Evolutionary conservation across 1,140 invertebrate species (phyloP).

Genomic region (Cheumatopsyche charites): DNA sequence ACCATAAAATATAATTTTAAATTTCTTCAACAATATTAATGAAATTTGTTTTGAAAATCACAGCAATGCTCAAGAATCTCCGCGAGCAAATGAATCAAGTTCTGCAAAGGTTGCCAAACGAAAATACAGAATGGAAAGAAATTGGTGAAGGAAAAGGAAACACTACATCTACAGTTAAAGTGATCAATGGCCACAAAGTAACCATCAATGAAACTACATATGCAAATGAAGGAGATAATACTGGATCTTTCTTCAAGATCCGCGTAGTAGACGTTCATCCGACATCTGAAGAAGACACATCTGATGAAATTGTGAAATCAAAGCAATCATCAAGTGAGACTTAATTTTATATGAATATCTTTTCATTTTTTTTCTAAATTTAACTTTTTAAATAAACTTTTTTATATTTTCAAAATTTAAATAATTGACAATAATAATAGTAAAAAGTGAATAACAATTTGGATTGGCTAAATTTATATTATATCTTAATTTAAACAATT

Average conservation of each 20-base stretch:
- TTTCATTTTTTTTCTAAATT: no score
- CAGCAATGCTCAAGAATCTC: constrained; percentile 57
- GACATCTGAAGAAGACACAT: constrained; percentile 51
- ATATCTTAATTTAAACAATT: background rate
- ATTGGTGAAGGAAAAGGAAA: constrained; percentile 59
- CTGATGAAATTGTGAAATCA: constrained; percentile 41
- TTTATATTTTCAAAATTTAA: no score
- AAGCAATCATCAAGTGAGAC: constrained; percentile 4
- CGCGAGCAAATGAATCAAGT: constrained; percentile 54
- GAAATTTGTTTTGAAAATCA: constrained; percentile 46
- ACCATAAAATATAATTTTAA: constrained; percentile 27
- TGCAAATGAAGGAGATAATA: constrained; percentile 54
- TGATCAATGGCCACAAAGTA: constrained; percentile 64
- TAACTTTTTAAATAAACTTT: no score
- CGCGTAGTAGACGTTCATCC: constrained; percentile 63
- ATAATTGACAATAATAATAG: no score
- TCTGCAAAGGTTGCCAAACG: constrained; percentile 48
- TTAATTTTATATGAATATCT: no score
- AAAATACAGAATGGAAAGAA: constrained; percentile 49
- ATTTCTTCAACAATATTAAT: background rate
- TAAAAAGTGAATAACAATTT: no score
- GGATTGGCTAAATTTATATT: no score
- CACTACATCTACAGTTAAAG: constrained; percentile 63
- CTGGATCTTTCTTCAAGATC: constrained; percentile 58
- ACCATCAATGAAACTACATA: constrained; percentile 66